Evolutionary conservation across 1,140 invertebrate genomes (phyloP).

Genomic region (Micrasema longulum): DNA sequence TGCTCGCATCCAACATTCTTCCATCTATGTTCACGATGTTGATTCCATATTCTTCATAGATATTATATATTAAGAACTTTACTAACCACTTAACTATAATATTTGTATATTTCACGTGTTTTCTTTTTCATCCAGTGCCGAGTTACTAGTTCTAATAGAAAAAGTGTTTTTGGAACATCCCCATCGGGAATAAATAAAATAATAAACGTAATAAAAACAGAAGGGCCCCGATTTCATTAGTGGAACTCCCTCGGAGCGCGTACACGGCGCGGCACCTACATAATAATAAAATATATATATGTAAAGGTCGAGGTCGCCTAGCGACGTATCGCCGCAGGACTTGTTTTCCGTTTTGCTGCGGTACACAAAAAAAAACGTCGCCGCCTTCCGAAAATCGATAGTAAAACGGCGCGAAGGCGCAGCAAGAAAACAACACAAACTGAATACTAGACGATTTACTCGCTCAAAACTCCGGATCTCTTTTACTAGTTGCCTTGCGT

Average conservation of each 20-base stretch:
- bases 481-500: background rate
- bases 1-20: conserved; percentile 2
- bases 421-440: background rate
- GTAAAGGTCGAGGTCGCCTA: conserved; percentile 38
- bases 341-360: conserved; percentile 23
- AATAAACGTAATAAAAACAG: background rate
- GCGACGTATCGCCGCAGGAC: conserved; percentile 26
- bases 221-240: conserved; percentile 12
- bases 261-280: conserved; percentile 21
- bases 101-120: too few relatives aligned
- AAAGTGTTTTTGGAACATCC: too few relatives aligned
- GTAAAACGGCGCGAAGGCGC: background rate
- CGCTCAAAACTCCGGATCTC: background rate
- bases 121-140: too few relatives aligned
- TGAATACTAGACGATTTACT: too few relatives aligned
- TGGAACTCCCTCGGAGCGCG: background rate
- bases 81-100: too few relatives aligned
- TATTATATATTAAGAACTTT: too few relatives aligned
- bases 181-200: too few relatives aligned
- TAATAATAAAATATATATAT: background rate
- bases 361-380: conserved; percentile 11
- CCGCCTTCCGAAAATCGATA: conserved; percentile 7
- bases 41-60: too few relatives aligned
- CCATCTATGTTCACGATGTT: background rate
- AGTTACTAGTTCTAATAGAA: too few relatives aligned